Evolutionary conservation across 2,113 vertebrate genomes (phyloP), one percentile per base, ranked within the genome.

Genomic region (Dolichallabes microphthalmus): DNA sequence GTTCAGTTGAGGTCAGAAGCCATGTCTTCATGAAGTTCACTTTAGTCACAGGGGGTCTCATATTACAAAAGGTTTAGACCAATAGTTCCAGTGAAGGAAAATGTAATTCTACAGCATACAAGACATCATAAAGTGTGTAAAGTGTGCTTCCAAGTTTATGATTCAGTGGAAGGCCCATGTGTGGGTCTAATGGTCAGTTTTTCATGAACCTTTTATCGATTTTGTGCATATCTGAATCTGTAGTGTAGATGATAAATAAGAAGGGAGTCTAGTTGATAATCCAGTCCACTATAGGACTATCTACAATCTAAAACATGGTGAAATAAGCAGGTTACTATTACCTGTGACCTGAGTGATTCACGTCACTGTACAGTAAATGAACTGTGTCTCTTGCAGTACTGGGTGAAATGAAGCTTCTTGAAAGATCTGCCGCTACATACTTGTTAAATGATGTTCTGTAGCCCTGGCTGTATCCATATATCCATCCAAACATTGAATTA

Each of bases 401-500:
- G 30, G 35, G 55, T 12, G 55, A 30, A 77, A 57, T 77, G 6
- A 25, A 60, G 25, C 3, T 27, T 81, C 35, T 81, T 15, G 6
- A 4, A 27, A 35, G 25, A 17, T 10, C 79, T 64, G 35, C 25
- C 11, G 78, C 78, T 15, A 27, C 58, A 63, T 7, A 19, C 35
- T 63, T 63, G 22, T 4, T 79, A 35, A 57, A 35, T 79, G 20
- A 39, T 25, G 11, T 6, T 11, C 77, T 79, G 10, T 80, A 80
- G 79, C 58, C 7, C 10, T n/a, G 19, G 27, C 30, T 57, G 19
- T 39, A 50, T 35, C 79, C 60, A 64, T 81, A 81, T 81, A 81
- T 81, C 60, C 60, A 19, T n/a, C 60, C 58, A 50, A 64, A 81
- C 22, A 52, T 64, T 60, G 17, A 81, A 64, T 81, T 63, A 81